These are phyloP conservation scores for Neodon shergylaensis DNA, from an alignment of 2,113 vertebrate species.

Conservation along the genomic window DNA sequence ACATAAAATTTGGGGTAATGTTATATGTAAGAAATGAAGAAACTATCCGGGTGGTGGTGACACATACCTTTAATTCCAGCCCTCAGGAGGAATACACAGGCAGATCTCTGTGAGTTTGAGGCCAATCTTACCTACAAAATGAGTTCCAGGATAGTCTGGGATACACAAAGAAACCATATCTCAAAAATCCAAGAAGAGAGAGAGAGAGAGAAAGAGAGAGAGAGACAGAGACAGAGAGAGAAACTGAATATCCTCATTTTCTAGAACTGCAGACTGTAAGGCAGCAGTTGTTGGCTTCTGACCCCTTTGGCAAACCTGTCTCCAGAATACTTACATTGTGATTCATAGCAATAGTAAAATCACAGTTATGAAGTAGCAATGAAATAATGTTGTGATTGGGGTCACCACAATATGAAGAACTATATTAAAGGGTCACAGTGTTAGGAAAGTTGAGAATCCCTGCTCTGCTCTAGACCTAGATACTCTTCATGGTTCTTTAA, in stretches of 20 bases:
- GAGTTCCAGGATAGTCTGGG: not conserved
- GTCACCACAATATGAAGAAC: not conserved
- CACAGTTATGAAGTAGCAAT: not conserved
- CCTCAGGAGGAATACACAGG: not conserved
- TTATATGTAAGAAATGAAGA: not conserved
- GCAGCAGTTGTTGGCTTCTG: not conserved
- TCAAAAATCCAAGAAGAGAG: not conserved
- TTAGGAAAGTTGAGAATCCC: not conserved
- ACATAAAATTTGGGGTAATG: conserved; percentile 28
- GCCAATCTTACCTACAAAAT: not conserved
- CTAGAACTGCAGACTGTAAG: not conserved
- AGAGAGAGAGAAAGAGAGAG: not conserved
- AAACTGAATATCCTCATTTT: not conserved
- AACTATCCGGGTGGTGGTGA: not conserved
- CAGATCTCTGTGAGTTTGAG: not conserved
- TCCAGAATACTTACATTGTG: not conserved
- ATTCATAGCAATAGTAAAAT: not conserved
- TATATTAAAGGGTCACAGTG: not conserved
- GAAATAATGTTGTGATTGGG: not conserved
- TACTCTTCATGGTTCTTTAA: not conserved
- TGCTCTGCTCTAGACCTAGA: not conserved
- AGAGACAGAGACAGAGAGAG: not conserved
- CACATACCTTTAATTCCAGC: not conserved
- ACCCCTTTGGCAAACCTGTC: not conserved
- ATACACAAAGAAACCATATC: not conserved